phyloP scores from a whole-genome alignment of 2,797 vertebrate species.

The Diglossa cyanea region DNA sequence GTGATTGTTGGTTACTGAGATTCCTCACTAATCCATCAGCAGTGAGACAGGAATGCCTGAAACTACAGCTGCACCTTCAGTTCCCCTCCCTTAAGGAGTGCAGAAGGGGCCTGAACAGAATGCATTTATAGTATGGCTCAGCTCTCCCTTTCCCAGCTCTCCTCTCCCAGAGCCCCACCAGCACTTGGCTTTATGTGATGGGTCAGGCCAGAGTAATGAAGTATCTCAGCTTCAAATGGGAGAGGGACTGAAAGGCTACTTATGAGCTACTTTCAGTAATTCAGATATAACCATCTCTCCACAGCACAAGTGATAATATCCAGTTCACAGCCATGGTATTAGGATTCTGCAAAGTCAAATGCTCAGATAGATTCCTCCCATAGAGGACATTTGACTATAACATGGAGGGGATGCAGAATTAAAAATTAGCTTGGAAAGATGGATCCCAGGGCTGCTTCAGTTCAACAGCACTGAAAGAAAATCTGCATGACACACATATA shows the following conservation, averaged over 20 bases:
- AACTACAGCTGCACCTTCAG: neutral
- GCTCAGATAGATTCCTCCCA: neutral
- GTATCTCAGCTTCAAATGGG: neutral
- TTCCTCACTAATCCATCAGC: neutral
- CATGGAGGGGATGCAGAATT: neutral
- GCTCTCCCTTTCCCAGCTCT: neutral
- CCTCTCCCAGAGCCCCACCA: neutral
- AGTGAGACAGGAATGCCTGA: neutral
- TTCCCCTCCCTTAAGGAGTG: neutral
- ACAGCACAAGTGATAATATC: neutral
- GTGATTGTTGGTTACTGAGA: neutral
- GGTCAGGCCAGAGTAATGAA: neutral
- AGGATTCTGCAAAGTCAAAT: neutral
- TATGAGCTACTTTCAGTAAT: neutral
- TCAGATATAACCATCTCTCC: neutral
- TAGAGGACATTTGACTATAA: neutral
- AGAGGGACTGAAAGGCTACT: neutral
- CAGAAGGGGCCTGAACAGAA: neutral
- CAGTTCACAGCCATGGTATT: neutral
- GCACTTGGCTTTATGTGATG: neutral
- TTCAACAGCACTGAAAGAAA: neutral
- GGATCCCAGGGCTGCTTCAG: neutral
- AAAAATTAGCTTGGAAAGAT: neutral
- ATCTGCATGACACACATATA: neutral
- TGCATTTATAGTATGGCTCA: neutral